These are phyloP conservation scores for Chloroclysta siterata DNA, from an alignment of 2,888 invertebrate species.

Conservation along the genomic window DNA sequence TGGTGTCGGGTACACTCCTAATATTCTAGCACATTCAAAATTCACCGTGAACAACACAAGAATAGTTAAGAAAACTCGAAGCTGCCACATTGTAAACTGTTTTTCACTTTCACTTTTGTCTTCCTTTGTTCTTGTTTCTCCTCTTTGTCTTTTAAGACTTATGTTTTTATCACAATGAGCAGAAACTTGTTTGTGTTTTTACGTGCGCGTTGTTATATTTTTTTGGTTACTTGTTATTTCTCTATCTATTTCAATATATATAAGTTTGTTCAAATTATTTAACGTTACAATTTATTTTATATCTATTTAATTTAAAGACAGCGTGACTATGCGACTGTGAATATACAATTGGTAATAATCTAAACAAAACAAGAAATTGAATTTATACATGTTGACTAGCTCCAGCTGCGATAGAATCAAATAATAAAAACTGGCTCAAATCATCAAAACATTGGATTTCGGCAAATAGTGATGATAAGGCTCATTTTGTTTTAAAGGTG, in stretches of 20 bases:
- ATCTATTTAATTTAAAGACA: not conserved
- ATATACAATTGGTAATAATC: not conserved
- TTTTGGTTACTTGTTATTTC: too few species aligned
- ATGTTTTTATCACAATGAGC: too few species aligned
- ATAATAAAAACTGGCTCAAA: too few species aligned
- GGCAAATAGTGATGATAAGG: too few species aligned
- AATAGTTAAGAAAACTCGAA: not conserved
- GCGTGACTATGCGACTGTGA: not conserved
- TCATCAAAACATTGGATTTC: too few species aligned
- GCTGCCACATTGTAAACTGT: not conserved
- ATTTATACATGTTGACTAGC: not conserved
- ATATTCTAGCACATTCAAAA: conserved; percentile 52
- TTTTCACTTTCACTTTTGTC: not conserved
- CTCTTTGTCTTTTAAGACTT: too few species aligned
- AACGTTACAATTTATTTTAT: not conserved
- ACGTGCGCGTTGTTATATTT: not conserved
- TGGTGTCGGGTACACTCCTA: conserved; percentile 58
- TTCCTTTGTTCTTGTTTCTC: not conserved
- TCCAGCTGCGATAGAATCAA: too few species aligned
- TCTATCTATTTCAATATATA: too few species aligned
- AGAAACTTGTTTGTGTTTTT: too few species aligned
- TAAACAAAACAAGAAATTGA: not conserved
- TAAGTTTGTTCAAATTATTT: too few species aligned
- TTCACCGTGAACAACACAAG: conserved; percentile 1
- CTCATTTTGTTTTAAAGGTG: too few species aligned